These are phyloP conservation scores for Plebejus anna DNA, from an alignment of 2,888 invertebrate species.

Conservation along the genomic window DNA sequence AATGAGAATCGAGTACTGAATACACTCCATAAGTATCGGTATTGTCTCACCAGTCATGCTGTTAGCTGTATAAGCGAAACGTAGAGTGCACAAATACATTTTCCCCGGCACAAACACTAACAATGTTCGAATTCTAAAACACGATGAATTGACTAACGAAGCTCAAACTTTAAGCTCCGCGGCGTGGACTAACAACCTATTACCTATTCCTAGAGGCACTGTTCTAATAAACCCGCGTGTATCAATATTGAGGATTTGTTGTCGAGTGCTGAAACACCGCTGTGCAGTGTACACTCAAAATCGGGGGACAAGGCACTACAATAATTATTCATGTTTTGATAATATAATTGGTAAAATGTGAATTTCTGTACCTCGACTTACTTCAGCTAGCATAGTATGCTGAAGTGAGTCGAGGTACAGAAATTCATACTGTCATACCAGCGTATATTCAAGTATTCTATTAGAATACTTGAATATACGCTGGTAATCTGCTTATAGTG, in stretches of 20 bases:
- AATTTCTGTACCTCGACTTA: too few species aligned
- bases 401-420: too few species aligned
- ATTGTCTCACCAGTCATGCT: too few species aligned
- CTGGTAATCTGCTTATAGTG: background rate
- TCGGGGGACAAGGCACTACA: background rate
- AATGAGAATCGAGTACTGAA: too few species aligned
- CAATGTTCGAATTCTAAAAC: constrained; percentile 13
- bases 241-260: constrained; percentile 12
- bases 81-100: constrained; percentile 2
- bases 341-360: too few species aligned
- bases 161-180: constrained; percentile 12
- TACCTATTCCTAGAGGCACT: constrained; percentile 22
- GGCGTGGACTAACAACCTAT: constrained; percentile 13
- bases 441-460: too few species aligned
- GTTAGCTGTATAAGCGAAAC: too few species aligned
- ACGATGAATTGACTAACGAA: constrained; percentile 19
- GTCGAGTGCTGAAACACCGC: background rate
- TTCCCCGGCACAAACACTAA: background rate
- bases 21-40: too few species aligned
- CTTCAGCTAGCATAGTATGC: too few species aligned
- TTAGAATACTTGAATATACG: too few species aligned
- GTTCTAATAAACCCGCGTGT: constrained; percentile 10
- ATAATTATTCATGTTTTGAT: background rate
- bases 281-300: background rate
- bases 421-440: too few species aligned